These are phyloP conservation scores for Resseliella maxima DNA, from an alignment of 2,888 invertebrate species.

Conservation along the genomic window DNA sequence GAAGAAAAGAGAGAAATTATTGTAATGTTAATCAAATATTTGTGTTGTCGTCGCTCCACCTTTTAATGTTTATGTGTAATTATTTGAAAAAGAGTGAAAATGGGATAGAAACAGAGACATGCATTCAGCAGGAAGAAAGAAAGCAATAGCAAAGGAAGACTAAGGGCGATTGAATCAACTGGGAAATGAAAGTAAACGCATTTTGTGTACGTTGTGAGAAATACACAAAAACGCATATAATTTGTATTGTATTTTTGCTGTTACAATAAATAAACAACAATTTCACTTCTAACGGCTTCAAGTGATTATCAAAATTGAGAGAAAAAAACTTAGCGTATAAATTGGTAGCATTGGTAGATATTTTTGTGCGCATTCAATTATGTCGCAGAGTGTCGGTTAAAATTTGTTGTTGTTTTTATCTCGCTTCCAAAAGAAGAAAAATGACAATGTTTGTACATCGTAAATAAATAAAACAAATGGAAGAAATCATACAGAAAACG, in stretches of 20 bases:
- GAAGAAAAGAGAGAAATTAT: not conserved
- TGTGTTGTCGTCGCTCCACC: conserved; percentile 43
- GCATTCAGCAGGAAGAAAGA: not conserved
- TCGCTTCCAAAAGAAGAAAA: too few species aligned
- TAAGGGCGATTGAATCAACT: not conserved
- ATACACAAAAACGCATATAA: not conserved
- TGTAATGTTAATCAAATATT: conserved; percentile 47
- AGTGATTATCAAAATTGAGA: conserved; percentile 21
- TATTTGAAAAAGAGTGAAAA: not conserved
- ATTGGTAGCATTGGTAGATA: too few species aligned
- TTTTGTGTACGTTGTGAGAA: not conserved
- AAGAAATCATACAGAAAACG: conserved; percentile 23
- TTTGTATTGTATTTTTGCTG: not conserved
- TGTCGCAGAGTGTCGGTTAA: too few species aligned
- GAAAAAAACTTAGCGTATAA: not conserved
- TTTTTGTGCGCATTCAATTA: too few species aligned
- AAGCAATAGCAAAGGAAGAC: not conserved
- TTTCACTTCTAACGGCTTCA: not conserved
- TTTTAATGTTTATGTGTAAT: conserved; percentile 33
- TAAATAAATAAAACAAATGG: conserved; percentile 27
- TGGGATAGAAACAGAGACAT: too few species aligned
- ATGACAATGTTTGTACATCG: not conserved
- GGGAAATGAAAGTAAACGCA: not conserved
- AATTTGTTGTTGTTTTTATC: too few species aligned
- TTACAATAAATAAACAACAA: too few species aligned